Conservation (phyloP, 2,888 invertebrate species). For the Tenthredo livida region DNA sequence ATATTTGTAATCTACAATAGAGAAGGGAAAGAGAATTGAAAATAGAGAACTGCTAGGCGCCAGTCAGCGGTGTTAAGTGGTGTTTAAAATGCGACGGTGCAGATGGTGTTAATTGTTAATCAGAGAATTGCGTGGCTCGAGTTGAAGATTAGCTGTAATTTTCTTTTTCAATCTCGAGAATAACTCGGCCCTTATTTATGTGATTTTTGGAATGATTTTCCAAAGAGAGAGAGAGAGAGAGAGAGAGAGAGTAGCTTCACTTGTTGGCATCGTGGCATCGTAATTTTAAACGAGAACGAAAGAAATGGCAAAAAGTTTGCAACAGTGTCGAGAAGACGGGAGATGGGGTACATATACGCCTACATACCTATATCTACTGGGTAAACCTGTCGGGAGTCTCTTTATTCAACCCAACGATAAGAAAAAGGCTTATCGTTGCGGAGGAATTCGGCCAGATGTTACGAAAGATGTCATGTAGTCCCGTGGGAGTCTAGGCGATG, state of each 20-base stretch:
- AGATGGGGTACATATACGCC: neutral
- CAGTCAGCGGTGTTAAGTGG: neutral
- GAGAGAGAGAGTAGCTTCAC: neutral
- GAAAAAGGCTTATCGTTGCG: conserved; percentile 27
- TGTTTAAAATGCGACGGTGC: conserved; percentile 13
- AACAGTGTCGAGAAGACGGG: neutral
- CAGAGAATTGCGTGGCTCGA: neutral
- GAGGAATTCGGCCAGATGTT: conserved; percentile 44
- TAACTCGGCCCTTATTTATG: neutral
- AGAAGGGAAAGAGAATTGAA: neutral
- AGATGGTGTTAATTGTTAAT: conserved; percentile 20
- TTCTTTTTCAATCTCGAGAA: no score
- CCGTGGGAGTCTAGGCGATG: conserved; percentile 37
- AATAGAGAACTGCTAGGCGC: neutral
- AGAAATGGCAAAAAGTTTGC: conserved; percentile 11
- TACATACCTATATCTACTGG: neutral
- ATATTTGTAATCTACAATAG: neutral
- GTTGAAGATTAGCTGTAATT: no score
- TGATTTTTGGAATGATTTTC: neutral
- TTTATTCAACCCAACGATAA: conserved; percentile 11
- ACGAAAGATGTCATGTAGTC: conserved; percentile 24
- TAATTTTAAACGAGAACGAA: neutral
- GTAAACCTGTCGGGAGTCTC: conserved; percentile 28
- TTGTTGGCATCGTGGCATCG: neutral
- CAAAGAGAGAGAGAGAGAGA: no score